Percentiles rank a stretch among this genome's conserved stretches.
These are phyloP conservation scores for Trissonchulus latispiculum DNA, from an alignment of 2,888 invertebrate species.

Conservation along the genomic window DNA sequence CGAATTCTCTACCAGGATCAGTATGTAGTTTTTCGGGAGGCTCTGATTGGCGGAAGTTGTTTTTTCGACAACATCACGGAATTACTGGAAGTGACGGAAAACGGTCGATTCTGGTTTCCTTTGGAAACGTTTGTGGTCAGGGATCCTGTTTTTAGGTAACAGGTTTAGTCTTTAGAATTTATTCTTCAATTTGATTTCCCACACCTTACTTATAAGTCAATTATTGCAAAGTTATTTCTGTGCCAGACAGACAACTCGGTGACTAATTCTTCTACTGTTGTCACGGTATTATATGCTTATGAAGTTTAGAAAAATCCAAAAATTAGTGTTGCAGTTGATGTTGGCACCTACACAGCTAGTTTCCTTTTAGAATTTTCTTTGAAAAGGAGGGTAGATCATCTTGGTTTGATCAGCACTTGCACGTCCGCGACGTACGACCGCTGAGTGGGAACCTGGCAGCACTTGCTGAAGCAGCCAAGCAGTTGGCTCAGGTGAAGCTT, in stretches of 20 bases:
- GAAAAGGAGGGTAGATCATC: constrained; percentile 9
- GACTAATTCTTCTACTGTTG: no score
- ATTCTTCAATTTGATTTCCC: no score
- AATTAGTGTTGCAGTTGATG: no score
- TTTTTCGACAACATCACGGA: constrained; percentile 12
- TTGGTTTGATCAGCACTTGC: constrained; percentile 9
- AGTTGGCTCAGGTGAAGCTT: no score
- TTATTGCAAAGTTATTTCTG: no score
- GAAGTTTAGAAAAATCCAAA: no score
- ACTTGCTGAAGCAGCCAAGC: constrained; percentile 5
- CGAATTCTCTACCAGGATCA: constrained; percentile 1
- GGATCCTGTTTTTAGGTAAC: constrained; percentile 8
- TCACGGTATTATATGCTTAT: no score
- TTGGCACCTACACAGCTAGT: no score
- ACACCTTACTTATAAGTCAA: no score
- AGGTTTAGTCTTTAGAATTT: no score
- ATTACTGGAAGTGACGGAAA: not conserved
- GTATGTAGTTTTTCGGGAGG: constrained; percentile 10
- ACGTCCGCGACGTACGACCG: constrained; percentile 6
- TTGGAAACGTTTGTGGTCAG: not conserved
- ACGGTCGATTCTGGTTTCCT: constrained; percentile 14
- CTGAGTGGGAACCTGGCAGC: constrained; percentile 9
- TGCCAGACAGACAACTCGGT: no score
- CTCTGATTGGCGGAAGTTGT: not conserved
- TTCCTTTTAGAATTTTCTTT: constrained; percentile 2